These are phyloP conservation scores for Drosophila mettleri DNA, from an alignment of 2,888 invertebrate species.

Conservation along the genomic window DNA sequence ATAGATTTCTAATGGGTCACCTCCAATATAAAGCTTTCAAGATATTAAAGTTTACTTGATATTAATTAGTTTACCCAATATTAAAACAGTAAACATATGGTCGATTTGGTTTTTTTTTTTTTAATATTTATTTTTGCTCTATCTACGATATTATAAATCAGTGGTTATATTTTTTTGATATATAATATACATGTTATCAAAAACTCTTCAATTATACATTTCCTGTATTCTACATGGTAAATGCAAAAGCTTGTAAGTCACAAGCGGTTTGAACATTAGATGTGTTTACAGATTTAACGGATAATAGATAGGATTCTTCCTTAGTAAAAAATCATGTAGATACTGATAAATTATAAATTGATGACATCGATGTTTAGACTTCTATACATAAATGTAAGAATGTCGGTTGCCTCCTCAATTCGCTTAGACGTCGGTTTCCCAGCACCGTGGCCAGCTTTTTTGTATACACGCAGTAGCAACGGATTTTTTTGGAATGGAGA, in stretches of 20 bases:
- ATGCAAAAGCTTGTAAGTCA: constrained; percentile 23
- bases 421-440: constrained; percentile 98
- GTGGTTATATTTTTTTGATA: neutral
- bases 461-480: constrained; percentile 94
- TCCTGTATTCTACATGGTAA: constrained; percentile 9
- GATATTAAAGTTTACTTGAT: too few relatives aligned
- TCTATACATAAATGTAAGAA: constrained; percentile 87
- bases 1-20: too few relatives aligned
- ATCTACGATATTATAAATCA: constrained; percentile 6
- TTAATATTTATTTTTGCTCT: constrained; percentile 3
- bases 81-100: neutral
- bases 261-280: constrained; percentile 9
- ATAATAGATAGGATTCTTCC: constrained; percentile 17
- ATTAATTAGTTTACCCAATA: neutral
- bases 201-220: neutral
- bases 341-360: constrained; percentile 72
- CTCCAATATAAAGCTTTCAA: too few relatives aligned
- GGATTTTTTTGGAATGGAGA: constrained; percentile 91
- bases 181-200: neutral
- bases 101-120: too few relatives aligned
- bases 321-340: constrained; percentile 17
- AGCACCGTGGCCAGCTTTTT: constrained; percentile 98
- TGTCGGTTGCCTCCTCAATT: constrained; percentile 97
- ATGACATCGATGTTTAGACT: constrained; percentile 81
- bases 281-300: constrained; percentile 10